phyloP scores from a whole-genome alignment of 1,140 invertebrate genomes.

The Drepana arcuata region DNA sequence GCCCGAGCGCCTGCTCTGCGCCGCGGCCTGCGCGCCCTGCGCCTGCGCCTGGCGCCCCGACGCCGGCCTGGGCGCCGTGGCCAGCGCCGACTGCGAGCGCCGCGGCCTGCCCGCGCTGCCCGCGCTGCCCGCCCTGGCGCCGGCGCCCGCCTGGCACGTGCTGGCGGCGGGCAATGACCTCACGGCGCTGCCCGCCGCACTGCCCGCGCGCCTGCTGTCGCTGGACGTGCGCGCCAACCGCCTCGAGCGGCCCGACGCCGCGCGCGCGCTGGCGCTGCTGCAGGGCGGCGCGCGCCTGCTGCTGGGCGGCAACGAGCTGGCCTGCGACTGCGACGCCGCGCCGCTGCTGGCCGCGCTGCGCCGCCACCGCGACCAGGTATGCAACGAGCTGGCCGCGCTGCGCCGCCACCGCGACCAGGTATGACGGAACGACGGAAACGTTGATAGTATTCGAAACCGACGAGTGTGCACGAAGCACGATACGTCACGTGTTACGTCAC shows the following conservation, averaged over 20 bases:
- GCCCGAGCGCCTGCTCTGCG: too few species aligned
- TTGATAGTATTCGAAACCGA: too few species aligned
- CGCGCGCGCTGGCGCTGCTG: neutral
- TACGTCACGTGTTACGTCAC: too few species aligned
- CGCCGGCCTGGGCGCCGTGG: too few species aligned
- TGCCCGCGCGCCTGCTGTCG: neutral
- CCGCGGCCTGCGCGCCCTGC: neutral
- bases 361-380: conserved; percentile 32
- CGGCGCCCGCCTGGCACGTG: neutral
- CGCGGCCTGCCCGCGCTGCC: neutral
- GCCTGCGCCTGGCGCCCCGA: neutral
- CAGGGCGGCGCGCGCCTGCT: conserved; percentile 32
- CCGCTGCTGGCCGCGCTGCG: conserved; percentile 73
- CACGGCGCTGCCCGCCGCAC: neutral
- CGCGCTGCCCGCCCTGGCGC: neutral
- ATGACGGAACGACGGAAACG: conserved; percentile 33
- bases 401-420: conserved; percentile 30
- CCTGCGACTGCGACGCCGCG: conserved; percentile 74
- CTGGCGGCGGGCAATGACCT: neutral
- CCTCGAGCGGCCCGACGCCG: neutral
- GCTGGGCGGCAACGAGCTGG: conserved; percentile 76
- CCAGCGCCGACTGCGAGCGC: neutral
- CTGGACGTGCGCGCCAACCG: conserved; percentile 16
- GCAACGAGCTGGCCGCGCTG: conserved; percentile 21
- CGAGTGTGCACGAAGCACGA: too few species aligned